Base-by-base conservation (phyloP, 2,113 vertebrate genomes). In the Ceyx cyanopectus region DNA sequence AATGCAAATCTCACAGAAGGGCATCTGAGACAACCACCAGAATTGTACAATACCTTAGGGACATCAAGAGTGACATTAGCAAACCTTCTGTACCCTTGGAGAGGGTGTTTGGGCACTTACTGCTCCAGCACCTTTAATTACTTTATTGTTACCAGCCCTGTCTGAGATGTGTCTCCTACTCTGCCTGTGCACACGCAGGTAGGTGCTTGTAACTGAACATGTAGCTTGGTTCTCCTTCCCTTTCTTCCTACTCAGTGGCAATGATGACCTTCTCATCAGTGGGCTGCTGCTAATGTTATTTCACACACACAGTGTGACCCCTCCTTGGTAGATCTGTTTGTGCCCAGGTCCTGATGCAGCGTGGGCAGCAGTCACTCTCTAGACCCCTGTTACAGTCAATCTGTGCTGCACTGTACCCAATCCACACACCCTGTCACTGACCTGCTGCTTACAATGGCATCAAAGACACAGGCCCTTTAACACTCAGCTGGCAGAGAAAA, bases 1-100 rank as follows among this genome's bases (percentile, higher is more conserved):
- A 95, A 77, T 48, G 63, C 50, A 81, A 63, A 90, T 56, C 54
- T 81, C 50, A 81, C n/a, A 85, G 78, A 90, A 96, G 65, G 51
- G 21, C 68, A 92, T 5, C 3, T 2, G 48, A 81, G 82, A 91
- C 84, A 92, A 70, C 73, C 4, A 68, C 11, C 45, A 66, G 86
- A 53, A 79, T 1, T 76, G 41, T 58, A 76, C 1, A 10, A 54
- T 62, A 46, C 74, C 62, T 46, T 26, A 46, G 86, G 81, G 81
- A 92, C 66, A 62, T 50, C 10, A 65, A 57, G 34, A 68, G 18
- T n/a, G 77, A 68, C 91, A 93, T 84, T 50, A 75, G 50, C 29
- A 88, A 84, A 53, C 58, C 70, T 76, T 81, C 27, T 43, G 41
- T 79, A 69, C 30, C 83, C 81, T 81, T 89, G 80, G n/a, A 73